phyloP scores from a whole-genome alignment of 2,888 invertebrate species.

The Pycnomerus fuliginosus region DNA sequence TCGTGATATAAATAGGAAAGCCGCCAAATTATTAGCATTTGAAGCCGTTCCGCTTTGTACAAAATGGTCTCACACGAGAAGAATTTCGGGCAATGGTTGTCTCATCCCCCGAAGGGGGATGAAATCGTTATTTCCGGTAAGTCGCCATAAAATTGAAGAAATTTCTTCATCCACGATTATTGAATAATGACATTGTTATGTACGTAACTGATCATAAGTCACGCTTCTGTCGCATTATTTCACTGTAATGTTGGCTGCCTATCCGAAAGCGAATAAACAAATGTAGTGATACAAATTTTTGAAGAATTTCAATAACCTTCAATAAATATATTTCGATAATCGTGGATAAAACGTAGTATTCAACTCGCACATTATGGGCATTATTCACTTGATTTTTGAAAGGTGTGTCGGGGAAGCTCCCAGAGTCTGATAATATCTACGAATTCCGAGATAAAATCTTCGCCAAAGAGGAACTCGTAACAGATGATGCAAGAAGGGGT shows the following conservation, averaged over 20 bases:
- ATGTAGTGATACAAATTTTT: slow-evolving; percentile 51
- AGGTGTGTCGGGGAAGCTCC: slow-evolving; percentile 67
- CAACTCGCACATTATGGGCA: too few species aligned
- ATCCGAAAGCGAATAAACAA: slow-evolving; percentile 66
- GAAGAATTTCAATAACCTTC: too few species aligned
- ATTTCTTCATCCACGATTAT: slow-evolving; percentile 50
- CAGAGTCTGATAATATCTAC: slow-evolving; percentile 71
- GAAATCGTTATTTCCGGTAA: slow-evolving; percentile 66
- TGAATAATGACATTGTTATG: slow-evolving; percentile 77
- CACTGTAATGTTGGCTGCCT: slow-evolving; percentile 64
- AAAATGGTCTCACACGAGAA: too few species aligned
- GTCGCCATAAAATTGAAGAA: background rate
- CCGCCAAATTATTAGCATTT: too few species aligned
- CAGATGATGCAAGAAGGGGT: slow-evolving; percentile 78
- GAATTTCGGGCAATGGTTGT: too few species aligned
- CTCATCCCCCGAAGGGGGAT: slow-evolving; percentile 61
- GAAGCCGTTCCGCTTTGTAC: too few species aligned
- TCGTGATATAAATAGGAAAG: too few species aligned
- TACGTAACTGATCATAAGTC: too few species aligned
- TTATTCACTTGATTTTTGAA: slow-evolving; percentile 43
- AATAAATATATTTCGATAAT: slow-evolving; percentile 62
- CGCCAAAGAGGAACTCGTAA: slow-evolving; percentile 80
- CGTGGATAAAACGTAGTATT: too few species aligned
- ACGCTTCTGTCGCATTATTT: slow-evolving; percentile 73
- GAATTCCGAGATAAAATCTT: slow-evolving; percentile 71